Conservation (phyloP, 2,888 invertebrate genomes). For the Emmelina monodactyla region DNA sequence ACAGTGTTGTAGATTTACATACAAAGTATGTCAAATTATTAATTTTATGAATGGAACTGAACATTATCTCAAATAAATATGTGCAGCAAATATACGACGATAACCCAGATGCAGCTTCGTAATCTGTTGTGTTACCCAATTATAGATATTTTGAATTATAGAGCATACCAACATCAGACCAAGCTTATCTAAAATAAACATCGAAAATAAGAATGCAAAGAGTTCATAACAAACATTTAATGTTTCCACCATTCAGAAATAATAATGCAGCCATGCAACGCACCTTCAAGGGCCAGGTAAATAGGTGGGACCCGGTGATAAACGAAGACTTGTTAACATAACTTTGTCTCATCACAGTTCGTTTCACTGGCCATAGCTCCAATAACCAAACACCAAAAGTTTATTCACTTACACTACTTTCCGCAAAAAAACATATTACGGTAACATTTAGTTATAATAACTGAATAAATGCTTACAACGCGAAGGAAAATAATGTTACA, state of each 20-base stretch:
- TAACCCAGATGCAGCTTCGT: no score
- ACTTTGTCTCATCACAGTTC: constrained; percentile 48
- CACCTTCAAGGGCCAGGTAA: constrained; percentile 54
- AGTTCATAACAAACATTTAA: no score
- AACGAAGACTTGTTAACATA: constrained; percentile 53
- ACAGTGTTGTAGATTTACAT: no score
- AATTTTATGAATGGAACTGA: no score
- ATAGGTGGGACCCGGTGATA: constrained; percentile 58
- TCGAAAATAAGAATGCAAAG: no score
- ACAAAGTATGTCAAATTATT: no score
- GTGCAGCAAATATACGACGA: no score
- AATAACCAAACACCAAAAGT: constrained; percentile 24
- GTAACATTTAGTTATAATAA: constrained; percentile 37
- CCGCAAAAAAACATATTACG: constrained; percentile 27
- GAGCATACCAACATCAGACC: no score
- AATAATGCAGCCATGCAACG: constrained; percentile 29
- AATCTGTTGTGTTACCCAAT: no score
- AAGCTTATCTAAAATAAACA: no score
- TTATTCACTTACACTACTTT: constrained; percentile 22
- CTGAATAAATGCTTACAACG: constrained; percentile 21
- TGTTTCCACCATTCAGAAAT: constrained; percentile 11
- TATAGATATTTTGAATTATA: no score
- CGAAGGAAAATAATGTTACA: constrained; percentile 29
- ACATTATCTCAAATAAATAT: no score
- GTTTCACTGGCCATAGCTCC: constrained; percentile 42